Evolutionary conservation across 2,888 invertebrate genomes (phyloP).

Genomic region (Euplexia lucipara): DNA sequence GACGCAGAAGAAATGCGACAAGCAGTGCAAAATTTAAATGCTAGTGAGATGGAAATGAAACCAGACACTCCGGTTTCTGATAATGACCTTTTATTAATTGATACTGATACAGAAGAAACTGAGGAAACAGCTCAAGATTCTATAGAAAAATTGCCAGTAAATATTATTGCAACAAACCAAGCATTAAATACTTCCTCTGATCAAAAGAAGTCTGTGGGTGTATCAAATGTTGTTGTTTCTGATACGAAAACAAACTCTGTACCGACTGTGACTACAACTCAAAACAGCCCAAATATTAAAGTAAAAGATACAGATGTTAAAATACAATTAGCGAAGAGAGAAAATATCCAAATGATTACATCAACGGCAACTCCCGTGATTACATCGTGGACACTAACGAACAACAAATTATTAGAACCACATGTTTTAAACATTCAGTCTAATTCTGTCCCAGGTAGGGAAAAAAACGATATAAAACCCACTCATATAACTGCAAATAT

Average conservation of each 20-base stretch:
- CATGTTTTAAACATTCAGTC: slow-evolving; percentile 81
- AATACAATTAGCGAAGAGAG: slow-evolving; percentile 80
- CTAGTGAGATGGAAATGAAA: slow-evolving; percentile 93
- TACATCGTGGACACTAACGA: slow-evolving; percentile 90
- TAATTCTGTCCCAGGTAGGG: slow-evolving; percentile 73
- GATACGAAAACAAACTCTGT: slow-evolving; percentile 79
- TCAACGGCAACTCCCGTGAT: slow-evolving; percentile 89
- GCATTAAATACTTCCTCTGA: slow-evolving; percentile 72
- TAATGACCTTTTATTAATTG: slow-evolving; percentile 95
- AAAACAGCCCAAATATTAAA: slow-evolving; percentile 75
- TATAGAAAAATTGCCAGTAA: slow-evolving; percentile 79
- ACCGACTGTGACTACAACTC: slow-evolving; percentile 75
- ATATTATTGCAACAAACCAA: slow-evolving; percentile 83
- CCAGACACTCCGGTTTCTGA: slow-evolving; percentile 97
- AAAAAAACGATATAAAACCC: slow-evolving; percentile 80
- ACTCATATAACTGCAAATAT: slow-evolving; percentile 84
- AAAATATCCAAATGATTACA: slow-evolving; percentile 79
- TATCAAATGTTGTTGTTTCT: slow-evolving; percentile 73
- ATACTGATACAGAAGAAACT: slow-evolving; percentile 96
- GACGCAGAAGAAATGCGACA: slow-evolving; percentile 96
- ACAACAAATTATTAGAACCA: slow-evolving; percentile 86
- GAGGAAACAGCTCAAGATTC: slow-evolving; percentile 90
- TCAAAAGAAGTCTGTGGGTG: slow-evolving; percentile 81
- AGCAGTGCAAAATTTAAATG: slow-evolving; percentile 95
- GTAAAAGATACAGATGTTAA: slow-evolving; percentile 77